Conservation (phyloP, 1,140 invertebrate genomes). For the Penaeus chinensis region DNA sequence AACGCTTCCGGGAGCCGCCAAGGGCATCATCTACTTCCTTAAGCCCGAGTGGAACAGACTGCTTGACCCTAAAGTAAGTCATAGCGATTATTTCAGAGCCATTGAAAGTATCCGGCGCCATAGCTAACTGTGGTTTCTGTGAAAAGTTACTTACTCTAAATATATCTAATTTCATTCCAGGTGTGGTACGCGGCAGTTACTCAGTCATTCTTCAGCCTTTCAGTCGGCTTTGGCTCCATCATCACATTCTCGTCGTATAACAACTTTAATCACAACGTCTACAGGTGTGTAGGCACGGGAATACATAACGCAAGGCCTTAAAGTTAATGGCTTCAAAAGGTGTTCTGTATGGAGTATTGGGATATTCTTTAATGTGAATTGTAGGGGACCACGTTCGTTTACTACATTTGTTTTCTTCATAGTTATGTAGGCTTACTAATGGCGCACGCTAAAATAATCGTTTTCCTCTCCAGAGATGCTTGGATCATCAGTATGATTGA, state of each 20-base stretch:
- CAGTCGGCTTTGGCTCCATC: conserved; percentile 80
- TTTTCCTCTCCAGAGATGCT: conserved; percentile 68
- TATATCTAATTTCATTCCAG: conserved; percentile 64
- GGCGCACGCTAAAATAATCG: neutral
- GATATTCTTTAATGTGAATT: too few species aligned
- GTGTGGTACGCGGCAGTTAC: conserved; percentile 88
- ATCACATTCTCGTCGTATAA: conserved; percentile 88
- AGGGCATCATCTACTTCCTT: conserved; percentile 82
- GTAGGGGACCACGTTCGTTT: too few species aligned
- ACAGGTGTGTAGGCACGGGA: conserved; percentile 74
- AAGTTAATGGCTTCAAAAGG: too few species aligned
- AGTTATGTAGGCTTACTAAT: too few species aligned
- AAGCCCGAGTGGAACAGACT: conserved; percentile 79
- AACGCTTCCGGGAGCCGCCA: conserved; percentile 79
- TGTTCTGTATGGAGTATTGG: too few species aligned
- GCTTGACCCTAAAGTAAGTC: conserved; percentile 74
- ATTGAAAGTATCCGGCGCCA: too few species aligned
- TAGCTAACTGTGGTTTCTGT: too few species aligned
- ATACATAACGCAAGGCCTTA: too few species aligned
- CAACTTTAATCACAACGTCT: conserved; percentile 83
- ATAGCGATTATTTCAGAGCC: too few species aligned
- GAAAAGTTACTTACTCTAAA: too few species aligned
- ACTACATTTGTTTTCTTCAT: too few species aligned
- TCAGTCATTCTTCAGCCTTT: conserved; percentile 86
- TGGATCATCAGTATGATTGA: conserved; percentile 71